Percentiles rank a stretch among this genome's conserved stretches.
Conservation (phyloP, 1,140 invertebrate genomes). For the Yoshiicerus persimilis region DNA sequence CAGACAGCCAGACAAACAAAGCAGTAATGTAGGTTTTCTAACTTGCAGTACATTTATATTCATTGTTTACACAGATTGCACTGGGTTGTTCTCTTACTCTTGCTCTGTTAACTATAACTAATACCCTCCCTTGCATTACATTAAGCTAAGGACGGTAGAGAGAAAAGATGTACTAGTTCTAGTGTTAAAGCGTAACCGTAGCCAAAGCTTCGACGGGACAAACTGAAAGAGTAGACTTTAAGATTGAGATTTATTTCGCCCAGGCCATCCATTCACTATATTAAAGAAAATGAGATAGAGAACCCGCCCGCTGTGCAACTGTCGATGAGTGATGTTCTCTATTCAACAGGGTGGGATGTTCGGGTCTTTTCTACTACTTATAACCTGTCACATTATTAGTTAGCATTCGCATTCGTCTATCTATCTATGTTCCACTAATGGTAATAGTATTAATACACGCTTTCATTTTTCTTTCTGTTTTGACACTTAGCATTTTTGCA, state of each 20-base stretch:
- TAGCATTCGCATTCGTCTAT: not conserved
- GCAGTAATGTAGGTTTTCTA: not conserved
- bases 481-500: not conserved
- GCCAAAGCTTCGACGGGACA: not conserved
- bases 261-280: not conserved
- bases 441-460: not conserved
- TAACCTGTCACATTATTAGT: not conserved
- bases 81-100: not conserved
- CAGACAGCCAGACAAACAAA: not conserved
- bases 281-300: conserved; percentile 19
- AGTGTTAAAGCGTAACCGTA: too few species aligned
- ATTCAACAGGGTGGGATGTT: conserved; percentile 35
- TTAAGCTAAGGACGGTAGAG: too few species aligned
- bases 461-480: not conserved
- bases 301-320: not conserved
- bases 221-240: not conserved
- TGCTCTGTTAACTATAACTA: not conserved
- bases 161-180: too few species aligned
- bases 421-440: not conserved
- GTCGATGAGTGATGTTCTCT: conserved; percentile 28
- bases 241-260: conserved; percentile 4
- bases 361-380: conserved; percentile 20
- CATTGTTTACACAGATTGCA: not conserved
- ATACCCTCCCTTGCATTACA: too few species aligned
- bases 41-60: not conserved